phyloP scores from a whole-genome alignment of 2,888 invertebrate genomes.

The Ligdia adustata region DNA sequence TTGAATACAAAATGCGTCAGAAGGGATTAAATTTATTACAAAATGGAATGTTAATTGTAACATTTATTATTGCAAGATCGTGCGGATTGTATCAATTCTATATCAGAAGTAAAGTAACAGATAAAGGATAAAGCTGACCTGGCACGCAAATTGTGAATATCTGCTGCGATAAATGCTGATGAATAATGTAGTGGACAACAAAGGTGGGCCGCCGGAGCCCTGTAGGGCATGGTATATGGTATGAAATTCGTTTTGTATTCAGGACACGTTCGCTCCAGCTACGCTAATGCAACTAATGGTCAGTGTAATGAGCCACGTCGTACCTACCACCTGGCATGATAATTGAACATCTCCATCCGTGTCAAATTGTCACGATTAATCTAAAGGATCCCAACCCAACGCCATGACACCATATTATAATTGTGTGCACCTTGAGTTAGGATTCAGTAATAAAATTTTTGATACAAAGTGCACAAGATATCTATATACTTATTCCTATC shows the following conservation, averaged over 20 bases:
- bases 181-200: constrained; percentile 52
- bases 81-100: constrained; percentile 20
- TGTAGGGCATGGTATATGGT: constrained; percentile 50
- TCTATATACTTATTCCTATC: too few species aligned
- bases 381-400: too few species aligned
- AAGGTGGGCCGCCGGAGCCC: constrained; percentile 49
- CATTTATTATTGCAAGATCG: constrained; percentile 21
- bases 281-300: constrained; percentile 56
- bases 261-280: constrained; percentile 62
- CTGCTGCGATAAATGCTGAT: constrained; percentile 28
- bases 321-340: constrained; percentile 61
- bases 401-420: too few species aligned
- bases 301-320: constrained; percentile 64
- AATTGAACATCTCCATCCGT: constrained; percentile 54
- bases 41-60: constrained; percentile 11
- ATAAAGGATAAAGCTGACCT: constrained; percentile 30
- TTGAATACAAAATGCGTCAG: constrained; percentile 9
- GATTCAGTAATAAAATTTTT: too few species aligned
- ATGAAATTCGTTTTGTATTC: constrained; percentile 56
- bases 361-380: constrained; percentile 58
- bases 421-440: too few species aligned
- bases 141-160: constrained; percentile 31
- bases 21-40: constrained; percentile 3
- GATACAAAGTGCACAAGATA: too few species aligned
- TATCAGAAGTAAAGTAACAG: constrained; percentile 22